Evolutionary conservation across 2,113 vertebrate genomes (phyloP), one percentile per base, ranked within the genome.

Genomic region (Hipposideros armiger): DNA sequence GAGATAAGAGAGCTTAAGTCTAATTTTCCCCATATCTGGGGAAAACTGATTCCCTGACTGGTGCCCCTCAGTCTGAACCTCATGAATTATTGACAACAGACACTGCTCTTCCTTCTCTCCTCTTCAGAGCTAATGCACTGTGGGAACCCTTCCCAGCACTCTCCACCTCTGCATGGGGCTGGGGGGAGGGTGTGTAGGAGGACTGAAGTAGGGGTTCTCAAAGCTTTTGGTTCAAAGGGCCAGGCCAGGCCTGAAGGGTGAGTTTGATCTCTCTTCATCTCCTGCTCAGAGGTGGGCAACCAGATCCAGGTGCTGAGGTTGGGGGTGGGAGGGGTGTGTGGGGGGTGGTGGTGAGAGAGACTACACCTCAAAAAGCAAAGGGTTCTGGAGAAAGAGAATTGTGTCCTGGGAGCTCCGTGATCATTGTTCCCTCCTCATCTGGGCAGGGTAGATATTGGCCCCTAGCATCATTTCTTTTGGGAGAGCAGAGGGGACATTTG

Each of bases 51-150:
- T 96, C 84, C 69, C 91, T 80, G 66, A 69, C 95, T 93, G 96
- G 96, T 92, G 87, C 92, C 90, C 94, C 52, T 91, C 82, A 94
- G 97, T 92, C 90, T 95, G 94, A 95, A 96, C 64, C 67, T 97
- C 82, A 60, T 97, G 92, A 97, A 97, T 97, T 97, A 97, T 97
- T 96, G 92, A 97, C 64, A 52, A 5, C 40, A 56, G 42, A 74
- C 50, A 82, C 81, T 95, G 81, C 36, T 91, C 80, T 76, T 96
- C 89, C 60, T 95, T 84, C 52, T 93, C 87, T 56, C n/a, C 32
- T 45, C 14, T 56, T 73, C 10, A 13, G 69, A 97, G 94, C 69
- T 96, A 91, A 97, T 87, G 96, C 88, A 80, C 77, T 62, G n/a
- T 96, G 96, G 94, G 77, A 97, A 91, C 50, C 1, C 70, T 95